Conservation (phyloP, 2,797 vertebrate genomes). For the Mormyrus proboscirostris region DNA sequence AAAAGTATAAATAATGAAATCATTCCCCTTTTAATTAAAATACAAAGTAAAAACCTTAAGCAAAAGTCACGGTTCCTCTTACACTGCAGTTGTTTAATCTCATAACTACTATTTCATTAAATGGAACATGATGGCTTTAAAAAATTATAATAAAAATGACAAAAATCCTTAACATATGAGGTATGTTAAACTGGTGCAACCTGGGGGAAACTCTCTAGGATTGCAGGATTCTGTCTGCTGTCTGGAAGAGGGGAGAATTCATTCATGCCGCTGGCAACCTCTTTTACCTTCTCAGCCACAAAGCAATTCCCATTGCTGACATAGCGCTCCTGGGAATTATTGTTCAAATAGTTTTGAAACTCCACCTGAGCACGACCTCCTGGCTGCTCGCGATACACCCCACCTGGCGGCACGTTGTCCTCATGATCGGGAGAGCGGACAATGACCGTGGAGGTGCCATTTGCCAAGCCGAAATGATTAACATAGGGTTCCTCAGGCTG, state of each 20-base stretch:
- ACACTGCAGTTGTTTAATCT: slow-evolving; percentile 34
- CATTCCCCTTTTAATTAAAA: slow-evolving; percentile 38
- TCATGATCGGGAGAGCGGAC: slow-evolving; percentile 74
- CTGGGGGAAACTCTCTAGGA: slow-evolving; percentile 79
- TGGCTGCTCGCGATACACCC: slow-evolving; percentile 67
- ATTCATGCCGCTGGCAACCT: slow-evolving; percentile 68
- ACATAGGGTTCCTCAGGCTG: slow-evolving; percentile 68
- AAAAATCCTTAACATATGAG: slow-evolving; percentile 8
- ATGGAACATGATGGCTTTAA: background rate
- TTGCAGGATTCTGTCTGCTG: slow-evolving; percentile 78
- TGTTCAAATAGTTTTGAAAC: slow-evolving; percentile 90
- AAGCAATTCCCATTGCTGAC: slow-evolving; percentile 65
- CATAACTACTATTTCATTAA: slow-evolving; percentile 11
- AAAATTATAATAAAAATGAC: slow-evolving; percentile 5
- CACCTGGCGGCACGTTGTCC: slow-evolving; percentile 61
- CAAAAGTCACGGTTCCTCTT: slow-evolving; percentile 38
- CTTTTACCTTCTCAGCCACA: slow-evolving; percentile 67
- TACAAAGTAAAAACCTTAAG: slow-evolving; percentile 37
- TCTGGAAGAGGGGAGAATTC: slow-evolving; percentile 82
- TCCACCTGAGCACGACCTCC: slow-evolving; percentile 68
- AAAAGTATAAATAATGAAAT: slow-evolving; percentile 26
- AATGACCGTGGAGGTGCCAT: slow-evolving; percentile 63
- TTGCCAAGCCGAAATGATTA: slow-evolving; percentile 67
- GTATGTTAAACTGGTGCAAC: slow-evolving; percentile 73
- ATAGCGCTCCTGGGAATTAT: slow-evolving; percentile 74